These are phyloP conservation scores for Talpa occidentalis DNA, from an alignment of 2,113 vertebrate species.

Conservation along the genomic window DNA sequence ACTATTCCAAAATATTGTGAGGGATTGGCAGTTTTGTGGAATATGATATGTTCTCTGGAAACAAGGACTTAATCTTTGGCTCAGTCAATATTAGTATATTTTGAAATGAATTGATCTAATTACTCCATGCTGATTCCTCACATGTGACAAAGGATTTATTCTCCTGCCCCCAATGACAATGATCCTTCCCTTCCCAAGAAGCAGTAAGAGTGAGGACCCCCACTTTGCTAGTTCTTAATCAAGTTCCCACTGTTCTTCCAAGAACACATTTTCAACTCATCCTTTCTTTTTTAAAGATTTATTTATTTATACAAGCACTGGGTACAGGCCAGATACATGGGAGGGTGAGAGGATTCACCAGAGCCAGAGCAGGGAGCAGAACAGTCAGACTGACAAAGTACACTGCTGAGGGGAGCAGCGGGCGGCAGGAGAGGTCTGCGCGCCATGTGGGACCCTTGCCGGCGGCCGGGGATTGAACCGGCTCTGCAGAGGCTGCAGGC, in stretches of 20 bases:
- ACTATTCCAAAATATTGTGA: constrained; percentile 2
- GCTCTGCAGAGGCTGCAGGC: too few relatives aligned
- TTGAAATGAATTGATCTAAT: constrained; percentile 6
- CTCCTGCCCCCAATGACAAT: background rate
- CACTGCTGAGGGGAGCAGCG: too few relatives aligned
- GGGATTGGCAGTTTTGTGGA: background rate
- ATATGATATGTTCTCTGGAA: background rate
- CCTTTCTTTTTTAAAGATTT: too few relatives aligned
- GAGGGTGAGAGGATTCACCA: too few relatives aligned
- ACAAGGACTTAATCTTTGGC: background rate
- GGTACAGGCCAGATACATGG: too few relatives aligned
- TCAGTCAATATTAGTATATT: background rate
- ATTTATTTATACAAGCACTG: too few relatives aligned
- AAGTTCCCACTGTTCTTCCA: background rate
- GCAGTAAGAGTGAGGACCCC: background rate
- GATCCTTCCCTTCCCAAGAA: background rate
- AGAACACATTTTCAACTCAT: constrained; percentile 4
- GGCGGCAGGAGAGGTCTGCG: too few relatives aligned
- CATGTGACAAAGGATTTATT: background rate
- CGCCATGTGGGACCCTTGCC: too few relatives aligned
- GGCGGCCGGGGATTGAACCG: too few relatives aligned
- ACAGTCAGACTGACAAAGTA: too few relatives aligned
- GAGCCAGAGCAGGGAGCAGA: too few relatives aligned
- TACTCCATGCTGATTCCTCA: background rate
- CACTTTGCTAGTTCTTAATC: background rate